Evolutionary conservation across 2,113 vertebrate genomes (phyloP).

Genomic region (Peucedramus taeniatus): DNA sequence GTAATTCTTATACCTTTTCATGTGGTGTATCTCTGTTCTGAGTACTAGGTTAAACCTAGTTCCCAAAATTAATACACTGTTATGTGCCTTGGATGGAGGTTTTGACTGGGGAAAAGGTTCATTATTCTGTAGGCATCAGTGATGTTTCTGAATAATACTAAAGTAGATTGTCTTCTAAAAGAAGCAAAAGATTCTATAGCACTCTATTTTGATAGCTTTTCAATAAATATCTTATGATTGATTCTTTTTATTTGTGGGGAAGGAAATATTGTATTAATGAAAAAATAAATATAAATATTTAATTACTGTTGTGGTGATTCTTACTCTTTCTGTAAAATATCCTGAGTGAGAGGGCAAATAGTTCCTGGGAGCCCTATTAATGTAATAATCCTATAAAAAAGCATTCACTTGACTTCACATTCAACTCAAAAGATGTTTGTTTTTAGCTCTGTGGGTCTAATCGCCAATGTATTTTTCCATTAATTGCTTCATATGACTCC

Average conservation of each 20-base stretch:
- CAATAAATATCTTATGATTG: not conserved
- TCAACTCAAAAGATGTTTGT: not conserved
- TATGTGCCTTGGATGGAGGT: slow-evolving; percentile 17
- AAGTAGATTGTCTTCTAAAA: slow-evolving; percentile 8
- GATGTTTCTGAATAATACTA: not conserved
- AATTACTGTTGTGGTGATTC: not conserved
- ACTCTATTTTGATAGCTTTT: not conserved
- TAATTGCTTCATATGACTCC: not conserved
- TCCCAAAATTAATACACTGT: not conserved
- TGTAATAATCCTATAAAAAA: not conserved
- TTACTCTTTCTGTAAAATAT: not conserved
- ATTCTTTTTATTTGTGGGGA: slow-evolving; percentile 32
- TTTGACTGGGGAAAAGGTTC: not conserved
- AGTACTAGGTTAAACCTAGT: not conserved
- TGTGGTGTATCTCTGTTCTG: not conserved
- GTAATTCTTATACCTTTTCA: not conserved
- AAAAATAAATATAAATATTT: slow-evolving; percentile 15
- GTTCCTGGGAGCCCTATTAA: not conserved
- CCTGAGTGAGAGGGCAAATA: not conserved
- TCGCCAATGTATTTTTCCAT: not conserved
- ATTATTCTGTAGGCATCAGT: slow-evolving; percentile 22
- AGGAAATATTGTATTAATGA: not conserved
- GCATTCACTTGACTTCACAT: not conserved
- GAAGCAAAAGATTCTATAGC: not conserved
- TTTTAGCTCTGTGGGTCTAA: not conserved